Base-by-base conservation (phyloP, 64 coral and sea anemone species). In the Pachyseris speciosa region DNA sequence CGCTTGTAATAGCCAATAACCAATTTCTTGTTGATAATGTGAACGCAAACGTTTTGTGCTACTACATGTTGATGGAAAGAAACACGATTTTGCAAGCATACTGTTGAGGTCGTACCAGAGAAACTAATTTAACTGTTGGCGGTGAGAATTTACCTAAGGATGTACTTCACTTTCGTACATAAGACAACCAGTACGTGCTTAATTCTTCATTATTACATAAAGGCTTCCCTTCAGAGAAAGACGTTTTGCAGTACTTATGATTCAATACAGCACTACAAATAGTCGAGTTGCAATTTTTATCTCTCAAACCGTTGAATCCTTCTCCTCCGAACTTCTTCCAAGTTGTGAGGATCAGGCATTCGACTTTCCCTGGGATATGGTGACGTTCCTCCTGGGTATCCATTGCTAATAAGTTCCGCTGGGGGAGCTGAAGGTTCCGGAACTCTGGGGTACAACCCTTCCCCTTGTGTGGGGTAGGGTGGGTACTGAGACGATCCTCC, bases 371-470 rank as follows among this genome's bases (percentile, higher is more conserved):
- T 39, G 31, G 77, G 77, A 33, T 40, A 81, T 6, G 77, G 77
- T 27, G 26, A 37, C 17, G 51, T 39, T 17, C 36, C 37, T 7
- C 16, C 77, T 13, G 53, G 48, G 49, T 79, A 50, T 37, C 75
- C 75, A 37, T 79, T 81, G 8, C 34, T 16, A 16, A 15, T 22
- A 7, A 41, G 53, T 81, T 81, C 77, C 0, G 10, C 30, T 25
- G 77, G 33, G 9, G 80, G 69, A 39, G 79, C 47, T 37, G 88
- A 78, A 7, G 89, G 89, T 49, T 80, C 79, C 19, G 94, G 91
- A 12, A 85, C 43, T 20, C 69, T 85, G 11, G 95, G 80, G 60
- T 96, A 93, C 37, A 90, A 79, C 34, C 71, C 58, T 19, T 74
- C 50, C 10, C 15, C 37, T 9, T 37, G 27, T 36, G 59, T 26